Conservation (phyloP, 1,140 invertebrate genomes). For the Potamilus streckersoni region DNA sequence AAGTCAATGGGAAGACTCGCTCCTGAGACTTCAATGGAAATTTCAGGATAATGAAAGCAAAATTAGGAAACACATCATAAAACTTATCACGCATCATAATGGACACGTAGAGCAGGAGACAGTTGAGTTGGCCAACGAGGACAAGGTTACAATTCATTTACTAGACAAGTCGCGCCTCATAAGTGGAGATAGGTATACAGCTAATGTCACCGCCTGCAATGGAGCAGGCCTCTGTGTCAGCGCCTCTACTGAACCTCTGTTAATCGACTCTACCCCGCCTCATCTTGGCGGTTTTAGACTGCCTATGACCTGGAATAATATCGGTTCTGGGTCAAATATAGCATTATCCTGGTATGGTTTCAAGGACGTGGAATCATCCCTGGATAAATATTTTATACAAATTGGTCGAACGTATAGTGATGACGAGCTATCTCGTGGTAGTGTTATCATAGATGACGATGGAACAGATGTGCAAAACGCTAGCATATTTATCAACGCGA, state of each 20-base stretch:
- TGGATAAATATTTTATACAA: slow-evolving; percentile 11
- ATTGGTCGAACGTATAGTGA: slow-evolving; percentile 11
- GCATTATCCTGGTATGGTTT: slow-evolving; percentile 22
- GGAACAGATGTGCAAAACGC: not conserved
- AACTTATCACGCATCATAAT: slow-evolving; percentile 16
- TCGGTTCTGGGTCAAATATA: not conserved
- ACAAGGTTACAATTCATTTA: slow-evolving; percentile 13
- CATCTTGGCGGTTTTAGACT: slow-evolving; percentile 21
- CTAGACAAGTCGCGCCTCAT: slow-evolving; percentile 5
- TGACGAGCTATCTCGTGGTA: slow-evolving; percentile 19
- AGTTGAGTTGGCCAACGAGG: not conserved
- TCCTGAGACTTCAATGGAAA: slow-evolving; percentile 8
- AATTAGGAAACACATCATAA: slow-evolving; percentile 5
- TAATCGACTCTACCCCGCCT: slow-evolving; percentile 34
- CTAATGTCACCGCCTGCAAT: slow-evolving; percentile 25
- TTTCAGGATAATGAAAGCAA: slow-evolving; percentile 18
- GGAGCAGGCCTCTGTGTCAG: slow-evolving; percentile 27
- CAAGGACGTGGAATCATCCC: slow-evolving; percentile 12
- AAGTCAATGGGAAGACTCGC: slow-evolving; percentile 24
- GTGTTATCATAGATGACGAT: not conserved
- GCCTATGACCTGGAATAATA: slow-evolving; percentile 15
- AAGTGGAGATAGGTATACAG: slow-evolving; percentile 21
- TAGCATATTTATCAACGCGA: not conserved
- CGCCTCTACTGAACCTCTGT: slow-evolving; percentile 6
- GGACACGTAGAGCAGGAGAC: slow-evolving; percentile 12